Base-by-base conservation (phyloP, 2,113 vertebrate genomes). In the Cynocephalus volans region DNA sequence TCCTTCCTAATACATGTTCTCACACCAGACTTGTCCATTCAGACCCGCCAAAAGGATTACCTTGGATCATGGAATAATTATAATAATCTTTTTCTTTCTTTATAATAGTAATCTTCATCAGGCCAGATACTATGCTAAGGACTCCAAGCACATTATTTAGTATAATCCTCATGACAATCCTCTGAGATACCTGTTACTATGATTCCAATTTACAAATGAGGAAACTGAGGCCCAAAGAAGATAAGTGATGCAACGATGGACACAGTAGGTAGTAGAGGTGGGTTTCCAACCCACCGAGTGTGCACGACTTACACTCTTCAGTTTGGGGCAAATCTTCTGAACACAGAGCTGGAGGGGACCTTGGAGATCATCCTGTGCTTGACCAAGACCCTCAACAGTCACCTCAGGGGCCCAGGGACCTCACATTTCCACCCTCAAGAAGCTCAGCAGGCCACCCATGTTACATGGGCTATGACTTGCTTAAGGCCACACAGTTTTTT, bases 401-500 rank as follows among this genome's bases (percentile, higher is more conserved):
- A 77, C 62, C 26, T 36, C 33, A 19, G 56, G 41, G 77, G 6
- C 31, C 67, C 2, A 3, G 45, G 41, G 36, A 8, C 36, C 41
- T 62, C 50, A 21, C 36, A 6, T 15, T 23, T 8, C 10, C 18
- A 36, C 60, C 26, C 26, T 54, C 13, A 31, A 36, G 79, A 75
- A 87, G 58, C 36, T 83, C 5, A 6, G 26, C 72, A 6, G 45
- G n/a, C 48, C 17, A 60, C 50, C 41, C 13, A 3, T 4, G 23
- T 19, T 79, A 11, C 33, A n/a, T 72, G 58, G 65, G 48, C 33
- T 21, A 41, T 56, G 45, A 95, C 33, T 96, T 41, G 17, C 64
- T 48, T 64, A 97, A 91, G 41, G 56, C 83, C 69, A 76, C 11
- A 45, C 9, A 48, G 31, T 60, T 45, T 90, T 91, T 86, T 65